Evolutionary conservation across 2,797 vertebrate species (phyloP).

Genomic region (Eulemur rubriventer): DNA sequence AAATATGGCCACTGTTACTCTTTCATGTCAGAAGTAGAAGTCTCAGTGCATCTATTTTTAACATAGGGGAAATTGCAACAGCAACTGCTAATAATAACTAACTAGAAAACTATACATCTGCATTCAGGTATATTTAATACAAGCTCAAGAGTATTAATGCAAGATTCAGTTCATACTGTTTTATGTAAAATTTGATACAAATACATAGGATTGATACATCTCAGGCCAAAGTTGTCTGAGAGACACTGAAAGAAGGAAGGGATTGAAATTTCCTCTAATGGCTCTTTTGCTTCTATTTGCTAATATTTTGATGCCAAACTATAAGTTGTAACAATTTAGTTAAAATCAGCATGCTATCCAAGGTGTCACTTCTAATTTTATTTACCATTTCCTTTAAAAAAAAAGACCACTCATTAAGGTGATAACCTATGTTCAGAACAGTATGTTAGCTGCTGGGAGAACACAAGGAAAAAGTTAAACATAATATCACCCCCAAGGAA

Average conservation of each 20-base stretch:
- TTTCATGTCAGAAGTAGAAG: background rate
- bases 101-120: background rate
- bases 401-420: background rate
- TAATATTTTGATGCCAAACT: background rate
- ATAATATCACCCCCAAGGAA: background rate
- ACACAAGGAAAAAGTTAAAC: background rate
- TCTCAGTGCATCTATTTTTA: background rate
- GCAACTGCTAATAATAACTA: background rate
- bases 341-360: background rate
- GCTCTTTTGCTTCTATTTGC: background rate
- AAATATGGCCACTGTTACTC: background rate
- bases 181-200: background rate
- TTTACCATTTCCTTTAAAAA: background rate
- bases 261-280: background rate
- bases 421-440: background rate
- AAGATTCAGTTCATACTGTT: background rate
- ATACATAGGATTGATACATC: background rate
- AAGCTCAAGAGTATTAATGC: background rate
- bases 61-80: constrained; percentile 9
- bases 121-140: background rate
- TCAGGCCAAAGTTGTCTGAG: background rate
- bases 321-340: background rate
- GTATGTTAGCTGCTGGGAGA: background rate
- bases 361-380: constrained; percentile 18
- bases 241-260: background rate